phyloP scores from a whole-genome alignment of 2,797 vertebrate species.

The Enteromius trimaculatus region DNA sequence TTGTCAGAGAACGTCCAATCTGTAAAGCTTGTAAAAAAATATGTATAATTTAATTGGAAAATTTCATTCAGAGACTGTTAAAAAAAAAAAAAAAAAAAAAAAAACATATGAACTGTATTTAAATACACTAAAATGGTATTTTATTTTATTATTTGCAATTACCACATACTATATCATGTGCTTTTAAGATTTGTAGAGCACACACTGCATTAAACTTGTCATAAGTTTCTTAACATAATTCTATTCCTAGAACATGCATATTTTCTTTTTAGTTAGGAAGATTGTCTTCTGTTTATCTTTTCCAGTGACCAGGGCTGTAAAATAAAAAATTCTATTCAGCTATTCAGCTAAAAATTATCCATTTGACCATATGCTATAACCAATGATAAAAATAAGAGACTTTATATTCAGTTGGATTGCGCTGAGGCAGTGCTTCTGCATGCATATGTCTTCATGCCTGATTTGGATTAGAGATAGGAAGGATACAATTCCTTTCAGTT shows the following conservation, averaged over 20 bases:
- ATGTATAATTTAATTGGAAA: not conserved
- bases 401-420: not conserved
- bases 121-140: not conserved
- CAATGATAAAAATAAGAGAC: not conserved
- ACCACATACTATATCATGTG: not conserved
- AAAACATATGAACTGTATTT: not conserved
- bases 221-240: not conserved
- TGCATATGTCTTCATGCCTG: conserved; percentile 24
- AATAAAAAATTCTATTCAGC: not conserved
- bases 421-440: conserved; percentile 15
- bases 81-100: too few relatives aligned
- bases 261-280: not conserved
- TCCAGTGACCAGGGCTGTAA: not conserved
- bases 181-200: not conserved
- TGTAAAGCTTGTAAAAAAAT: not conserved
- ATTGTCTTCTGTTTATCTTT: not conserved
- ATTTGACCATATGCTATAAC: not conserved
- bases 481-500: conserved; percentile 1
- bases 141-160: not conserved
- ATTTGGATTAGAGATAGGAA: conserved; percentile 15
- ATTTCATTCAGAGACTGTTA: too few relatives aligned
- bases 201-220: not conserved
- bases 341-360: not conserved
- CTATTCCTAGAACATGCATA: not conserved
- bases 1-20: not conserved